These are phyloP conservation scores for Tenebrio molitor DNA, from an alignment of 1,140 invertebrate genomes.

Conservation along the genomic window DNA sequence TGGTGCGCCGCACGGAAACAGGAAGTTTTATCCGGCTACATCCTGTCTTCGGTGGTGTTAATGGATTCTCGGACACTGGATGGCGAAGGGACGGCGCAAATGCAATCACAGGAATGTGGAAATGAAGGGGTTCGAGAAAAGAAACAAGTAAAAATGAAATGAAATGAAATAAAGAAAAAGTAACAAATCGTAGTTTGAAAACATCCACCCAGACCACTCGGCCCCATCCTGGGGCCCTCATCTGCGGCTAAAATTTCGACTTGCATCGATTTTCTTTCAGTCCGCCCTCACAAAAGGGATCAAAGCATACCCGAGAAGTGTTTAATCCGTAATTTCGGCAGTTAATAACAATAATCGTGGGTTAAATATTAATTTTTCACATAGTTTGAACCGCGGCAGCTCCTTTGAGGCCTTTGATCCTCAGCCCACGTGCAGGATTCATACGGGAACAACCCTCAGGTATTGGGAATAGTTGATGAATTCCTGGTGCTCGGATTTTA, in stretches of 20 bases:
- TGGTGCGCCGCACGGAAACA: slow-evolving; percentile 1
- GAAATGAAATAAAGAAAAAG: too few relatives aligned
- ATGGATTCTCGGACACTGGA: slow-evolving; percentile 17
- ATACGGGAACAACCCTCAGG: slow-evolving; percentile 53
- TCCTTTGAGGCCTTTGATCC: slow-evolving; percentile 59
- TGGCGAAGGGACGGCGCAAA: too few relatives aligned
- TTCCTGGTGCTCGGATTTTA: slow-evolving; percentile 43
- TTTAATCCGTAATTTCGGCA: slow-evolving; percentile 54
- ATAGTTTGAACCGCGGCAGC: slow-evolving; percentile 57
- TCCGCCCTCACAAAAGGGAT: slow-evolving; percentile 13
- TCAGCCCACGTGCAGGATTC: slow-evolving; percentile 45
- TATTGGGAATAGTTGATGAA: slow-evolving; percentile 60
- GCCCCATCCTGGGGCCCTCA: too few relatives aligned
- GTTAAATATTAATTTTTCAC: slow-evolving; percentile 61
- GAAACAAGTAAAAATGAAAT: too few relatives aligned
- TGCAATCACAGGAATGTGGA: too few relatives aligned
- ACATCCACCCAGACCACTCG: too few relatives aligned
- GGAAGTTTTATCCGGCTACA: slow-evolving; percentile 21
- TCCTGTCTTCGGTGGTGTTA: slow-evolving; percentile 32
- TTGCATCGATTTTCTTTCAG: slow-evolving; percentile 7
- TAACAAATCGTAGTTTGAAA: too few relatives aligned
- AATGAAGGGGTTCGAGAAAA: too few relatives aligned
- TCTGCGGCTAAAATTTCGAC: slow-evolving; percentile 5
- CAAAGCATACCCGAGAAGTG: slow-evolving; percentile 42
- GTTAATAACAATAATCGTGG: slow-evolving; percentile 60